Conservation (phyloP, 2,797 vertebrate genomes). For the Protosalanx chinensis region DNA sequence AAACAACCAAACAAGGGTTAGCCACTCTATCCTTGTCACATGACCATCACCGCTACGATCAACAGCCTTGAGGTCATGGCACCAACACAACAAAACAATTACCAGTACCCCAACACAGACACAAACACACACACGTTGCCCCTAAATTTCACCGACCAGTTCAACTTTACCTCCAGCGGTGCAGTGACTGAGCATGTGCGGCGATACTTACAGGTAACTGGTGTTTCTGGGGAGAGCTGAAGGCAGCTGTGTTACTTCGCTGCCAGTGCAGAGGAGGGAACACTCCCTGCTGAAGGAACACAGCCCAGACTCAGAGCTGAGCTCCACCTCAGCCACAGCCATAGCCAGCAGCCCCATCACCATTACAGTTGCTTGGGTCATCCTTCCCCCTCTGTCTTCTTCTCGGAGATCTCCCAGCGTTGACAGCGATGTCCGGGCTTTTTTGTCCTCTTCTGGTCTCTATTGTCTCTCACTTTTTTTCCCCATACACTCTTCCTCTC, state of each 20-base stretch:
- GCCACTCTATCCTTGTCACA: background rate
- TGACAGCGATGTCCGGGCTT: conserved; percentile 15
- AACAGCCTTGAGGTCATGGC: background rate
- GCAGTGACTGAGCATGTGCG: conserved; percentile 9
- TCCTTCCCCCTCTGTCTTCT: background rate
- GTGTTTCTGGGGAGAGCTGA: conserved; percentile 37
- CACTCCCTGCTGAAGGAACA: conserved; percentile 31
- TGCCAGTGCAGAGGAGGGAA: conserved; percentile 40
- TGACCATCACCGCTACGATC: background rate
- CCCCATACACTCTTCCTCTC: conserved; percentile 31
- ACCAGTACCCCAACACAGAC: background rate
- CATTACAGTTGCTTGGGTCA: background rate
- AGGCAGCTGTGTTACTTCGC: conserved; percentile 39
- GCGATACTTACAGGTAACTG: conserved; percentile 42
- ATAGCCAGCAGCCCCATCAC: background rate
- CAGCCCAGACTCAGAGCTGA: background rate
- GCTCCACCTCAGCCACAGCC: background rate
- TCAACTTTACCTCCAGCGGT: background rate
- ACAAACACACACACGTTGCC: background rate
- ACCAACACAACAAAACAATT: background rate
- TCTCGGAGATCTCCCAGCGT: conserved; percentile 30
- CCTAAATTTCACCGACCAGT: background rate
- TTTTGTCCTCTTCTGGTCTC: conserved; percentile 10
- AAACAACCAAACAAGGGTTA: background rate
- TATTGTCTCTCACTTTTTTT: conserved; percentile 17